These are phyloP conservation scores for Caenorhabditis sp. DNA, from an alignment of 2,888 invertebrate species.

Conservation along the genomic window DNA sequence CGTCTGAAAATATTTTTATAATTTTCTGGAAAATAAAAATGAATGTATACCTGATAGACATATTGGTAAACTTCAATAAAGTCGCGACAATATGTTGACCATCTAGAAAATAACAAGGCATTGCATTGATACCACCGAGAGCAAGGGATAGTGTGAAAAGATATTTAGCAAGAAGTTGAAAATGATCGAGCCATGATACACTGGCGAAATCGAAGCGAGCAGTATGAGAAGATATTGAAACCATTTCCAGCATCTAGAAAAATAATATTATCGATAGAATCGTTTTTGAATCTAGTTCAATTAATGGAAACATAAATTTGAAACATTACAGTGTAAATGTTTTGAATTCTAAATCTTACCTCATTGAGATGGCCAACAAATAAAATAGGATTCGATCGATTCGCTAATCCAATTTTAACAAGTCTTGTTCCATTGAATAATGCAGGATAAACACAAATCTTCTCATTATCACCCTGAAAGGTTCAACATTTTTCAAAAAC, in stretches of 20 bases:
- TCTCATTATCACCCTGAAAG: conserved; percentile 23
- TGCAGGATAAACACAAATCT: conserved; percentile 82
- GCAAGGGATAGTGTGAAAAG: conserved; percentile 84
- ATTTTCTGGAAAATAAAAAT: neutral
- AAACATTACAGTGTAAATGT: too few species aligned
- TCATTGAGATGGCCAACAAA: conserved; percentile 82
- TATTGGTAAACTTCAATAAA: conserved; percentile 49
- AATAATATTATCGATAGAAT: neutral
- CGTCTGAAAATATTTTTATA: conserved; percentile 48
- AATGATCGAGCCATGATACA: conserved; percentile 33
- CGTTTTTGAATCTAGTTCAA: neutral
- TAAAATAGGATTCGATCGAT: conserved; percentile 75
- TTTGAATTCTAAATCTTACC: conserved; percentile 44
- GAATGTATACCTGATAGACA: conserved; percentile 13
- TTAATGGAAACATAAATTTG: conserved; percentile 15
- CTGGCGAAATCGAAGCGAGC: conserved; percentile 25
- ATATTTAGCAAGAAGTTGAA: conserved; percentile 54
- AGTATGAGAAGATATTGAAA: conserved; percentile 34
- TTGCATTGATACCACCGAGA: conserved; percentile 86
- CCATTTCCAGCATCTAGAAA: conserved; percentile 49
- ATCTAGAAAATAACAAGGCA: conserved; percentile 91
- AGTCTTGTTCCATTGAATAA: conserved; percentile 83
- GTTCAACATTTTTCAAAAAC: neutral
- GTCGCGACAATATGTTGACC: conserved; percentile 85
- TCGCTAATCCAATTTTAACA: conserved; percentile 71